Base-by-base conservation (phyloP, 1,140 invertebrate genomes). In the Carposina sasakii region DNA sequence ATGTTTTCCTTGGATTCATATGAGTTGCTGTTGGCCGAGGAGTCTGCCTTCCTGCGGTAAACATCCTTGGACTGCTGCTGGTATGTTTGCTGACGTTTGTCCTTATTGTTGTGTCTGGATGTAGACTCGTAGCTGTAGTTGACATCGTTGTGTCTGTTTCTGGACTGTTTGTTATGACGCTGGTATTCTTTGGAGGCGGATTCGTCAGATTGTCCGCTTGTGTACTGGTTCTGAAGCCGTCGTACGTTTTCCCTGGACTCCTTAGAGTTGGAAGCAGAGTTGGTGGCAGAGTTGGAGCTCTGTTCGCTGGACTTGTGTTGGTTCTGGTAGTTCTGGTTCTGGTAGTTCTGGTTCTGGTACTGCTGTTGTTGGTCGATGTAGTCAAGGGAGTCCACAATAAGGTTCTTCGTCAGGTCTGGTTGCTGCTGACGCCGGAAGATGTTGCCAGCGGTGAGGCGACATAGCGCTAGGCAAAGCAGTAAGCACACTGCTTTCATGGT, bases 401-500 rank as follows among this genome's bases (percentile, higher is more conserved):
- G 43, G 37, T 37, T 44, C 31, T 66, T 58, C 50, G 57, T 15
- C 4, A 16, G 48, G 50, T 12, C 47, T 57, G 6, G 48, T 55
- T 39, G 20, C 19, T 54, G 33, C 28, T 66, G 55, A 2, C 55
- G 62, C 6, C 63, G 52, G 62, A 81, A 75, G 60, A 82, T 74
- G 52, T 60, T 71, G 43, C 55, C 73, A n/a, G 64, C 45, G 28
- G 56, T 52, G 28, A 59, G 48, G 53, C 60, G 60, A 44, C 63
- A 62, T 39, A 79, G 59, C 16, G 63, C 65, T 15, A 81, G 62
- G 59, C 64, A 74, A 37, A 76, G 40, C 15, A 79, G 53, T 21
- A 71, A 37, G 52, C 60, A 66, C 51, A 68, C 52, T 42, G 63
- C 62, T 62, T 69, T 82, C 78, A 82, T 82, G 48, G 47, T 68